Percentiles rank a stretch among this genome's conserved stretches.
These are phyloP conservation scores for Leptopilina drosophilae DNA, from an alignment of 2,888 invertebrate genomes.

Conservation along the genomic window DNA sequence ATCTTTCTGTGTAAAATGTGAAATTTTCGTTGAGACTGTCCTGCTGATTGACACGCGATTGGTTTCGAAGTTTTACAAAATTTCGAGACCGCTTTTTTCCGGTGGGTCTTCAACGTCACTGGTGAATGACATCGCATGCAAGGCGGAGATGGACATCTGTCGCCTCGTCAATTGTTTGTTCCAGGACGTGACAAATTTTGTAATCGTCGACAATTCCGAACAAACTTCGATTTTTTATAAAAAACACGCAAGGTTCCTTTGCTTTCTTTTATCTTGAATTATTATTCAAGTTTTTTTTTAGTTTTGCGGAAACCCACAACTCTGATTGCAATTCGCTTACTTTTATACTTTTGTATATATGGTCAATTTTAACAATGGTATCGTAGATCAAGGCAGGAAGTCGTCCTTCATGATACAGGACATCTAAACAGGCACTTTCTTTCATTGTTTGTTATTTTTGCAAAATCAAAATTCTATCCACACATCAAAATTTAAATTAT, in stretches of 20 bases:
- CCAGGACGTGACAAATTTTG: constrained; percentile 69
- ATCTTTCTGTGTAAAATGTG: background rate
- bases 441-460: too few relatives aligned
- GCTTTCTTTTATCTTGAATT: constrained; percentile 19
- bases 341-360: background rate
- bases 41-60: constrained; percentile 50
- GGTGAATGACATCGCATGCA: constrained; percentile 64
- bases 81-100: constrained; percentile 62
- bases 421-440: background rate
- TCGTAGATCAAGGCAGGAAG: constrained; percentile 14
- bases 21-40: constrained; percentile 51
- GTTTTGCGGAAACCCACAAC: constrained; percentile 23
- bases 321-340: constrained; percentile 21
- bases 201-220: constrained; percentile 49
- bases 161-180: constrained; percentile 60
- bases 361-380: background rate
- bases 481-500: too few relatives aligned
- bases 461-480: too few relatives aligned
- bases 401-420: background rate
- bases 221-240: constrained; percentile 55
- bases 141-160: constrained; percentile 61
- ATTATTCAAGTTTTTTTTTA: too few relatives aligned
- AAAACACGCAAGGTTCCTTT: constrained; percentile 36
- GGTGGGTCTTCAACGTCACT: constrained; percentile 58
- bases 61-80: constrained; percentile 47